Evolutionary conservation across 2,888 invertebrate species (phyloP).

Genomic region (Xiphydria camelus): DNA sequence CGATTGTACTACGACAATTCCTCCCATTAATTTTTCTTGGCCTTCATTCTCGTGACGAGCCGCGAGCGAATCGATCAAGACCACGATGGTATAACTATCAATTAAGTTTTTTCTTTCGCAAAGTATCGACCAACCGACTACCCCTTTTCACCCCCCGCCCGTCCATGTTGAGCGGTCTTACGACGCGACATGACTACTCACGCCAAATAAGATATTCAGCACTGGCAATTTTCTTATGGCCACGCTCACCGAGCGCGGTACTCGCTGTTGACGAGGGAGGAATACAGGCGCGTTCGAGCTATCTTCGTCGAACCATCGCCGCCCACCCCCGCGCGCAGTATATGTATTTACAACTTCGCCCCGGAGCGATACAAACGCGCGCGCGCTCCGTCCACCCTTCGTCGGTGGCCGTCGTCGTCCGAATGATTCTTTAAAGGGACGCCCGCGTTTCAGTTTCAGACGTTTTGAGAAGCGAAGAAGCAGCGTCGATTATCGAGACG

Average conservation of each 20-base stretch:
- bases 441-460: slow-evolving; percentile 28
- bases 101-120: slow-evolving; percentile 25
- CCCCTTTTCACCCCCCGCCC: neutral
- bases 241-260: slow-evolving; percentile 4
- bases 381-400: too few species aligned
- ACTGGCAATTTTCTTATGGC: slow-evolving; percentile 50
- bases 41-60: too few species aligned
- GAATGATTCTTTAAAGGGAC: too few species aligned
- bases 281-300: too few species aligned
- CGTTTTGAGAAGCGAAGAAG: slow-evolving; percentile 34
- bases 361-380: too few species aligned
- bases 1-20: too few species aligned
- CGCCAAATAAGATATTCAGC: slow-evolving; percentile 44
- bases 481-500: slow-evolving; percentile 49
- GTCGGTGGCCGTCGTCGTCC: too few species aligned
- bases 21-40: too few species aligned
- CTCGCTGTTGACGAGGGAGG: neutral
- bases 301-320: too few species aligned
- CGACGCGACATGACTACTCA: slow-evolving; percentile 29
- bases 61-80: too few species aligned
- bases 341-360: too few species aligned
- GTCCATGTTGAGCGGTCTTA: slow-evolving; percentile 5
- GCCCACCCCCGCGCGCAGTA: too few species aligned
- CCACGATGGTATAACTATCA: slow-evolving; percentile 13
- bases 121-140: slow-evolving; percentile 19